A percentile compares a stretch with the other conserved stretches of the same genome.
Conservation (phyloP, 1,140 invertebrate genomes). For the Agraylea sexmaculata region DNA sequence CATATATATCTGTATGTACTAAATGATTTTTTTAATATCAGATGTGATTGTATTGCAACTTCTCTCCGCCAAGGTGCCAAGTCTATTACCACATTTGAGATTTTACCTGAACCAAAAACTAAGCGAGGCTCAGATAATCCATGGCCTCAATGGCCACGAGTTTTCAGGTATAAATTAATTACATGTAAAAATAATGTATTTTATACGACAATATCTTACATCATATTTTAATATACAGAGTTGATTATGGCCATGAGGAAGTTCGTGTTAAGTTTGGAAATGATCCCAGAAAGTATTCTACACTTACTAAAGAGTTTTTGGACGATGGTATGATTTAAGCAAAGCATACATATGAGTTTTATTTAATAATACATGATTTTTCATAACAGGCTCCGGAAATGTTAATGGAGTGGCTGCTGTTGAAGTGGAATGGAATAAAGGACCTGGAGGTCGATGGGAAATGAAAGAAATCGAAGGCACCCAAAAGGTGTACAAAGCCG, state of each 20-base stretch:
- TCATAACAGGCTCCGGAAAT: slow-evolving; percentile 46
- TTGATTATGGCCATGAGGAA: slow-evolving; percentile 98
- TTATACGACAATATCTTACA: too few relatives aligned
- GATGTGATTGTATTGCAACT: slow-evolving; percentile 96
- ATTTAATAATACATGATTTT: too few relatives aligned
- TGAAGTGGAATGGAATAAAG: slow-evolving; percentile 87
- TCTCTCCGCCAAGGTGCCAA: slow-evolving; percentile 94
- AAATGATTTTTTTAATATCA: slow-evolving; percentile 18
- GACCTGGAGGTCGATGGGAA: slow-evolving; percentile 84
- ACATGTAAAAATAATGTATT: neutral
- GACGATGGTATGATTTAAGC: slow-evolving; percentile 60
- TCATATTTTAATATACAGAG: slow-evolving; percentile 36
- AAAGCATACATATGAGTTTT: neutral
- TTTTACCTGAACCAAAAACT: slow-evolving; percentile 81
- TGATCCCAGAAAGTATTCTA: slow-evolving; percentile 89
- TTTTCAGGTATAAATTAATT: slow-evolving; percentile 54
- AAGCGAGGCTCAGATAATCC: slow-evolving; percentile 78
- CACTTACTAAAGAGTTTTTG: slow-evolving; percentile 90
- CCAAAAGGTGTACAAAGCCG: slow-evolving; percentile 75
- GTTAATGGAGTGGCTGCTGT: slow-evolving; percentile 84
- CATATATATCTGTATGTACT: neutral
- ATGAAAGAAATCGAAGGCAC: slow-evolving; percentile 81
- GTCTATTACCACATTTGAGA: slow-evolving; percentile 93
- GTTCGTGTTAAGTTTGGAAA: slow-evolving; percentile 81
- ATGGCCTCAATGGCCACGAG: slow-evolving; percentile 95